phyloP scores from a whole-genome alignment of 2,113 vertebrate genomes.

The Telmatochromis sp. region DNA sequence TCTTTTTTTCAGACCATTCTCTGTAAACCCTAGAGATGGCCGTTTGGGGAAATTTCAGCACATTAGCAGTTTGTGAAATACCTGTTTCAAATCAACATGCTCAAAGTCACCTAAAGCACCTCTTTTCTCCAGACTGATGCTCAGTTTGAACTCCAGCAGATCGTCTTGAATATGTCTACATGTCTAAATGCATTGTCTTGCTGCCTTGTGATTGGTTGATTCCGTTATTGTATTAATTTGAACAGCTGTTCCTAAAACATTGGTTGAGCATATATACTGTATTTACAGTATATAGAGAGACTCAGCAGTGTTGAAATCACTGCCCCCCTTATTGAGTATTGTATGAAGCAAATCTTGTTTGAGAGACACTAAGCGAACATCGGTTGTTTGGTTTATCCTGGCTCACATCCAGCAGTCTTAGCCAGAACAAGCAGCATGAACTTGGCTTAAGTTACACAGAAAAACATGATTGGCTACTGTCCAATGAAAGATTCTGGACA shows the following conservation, averaged over 20 bases:
- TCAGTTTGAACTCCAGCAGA: not conserved
- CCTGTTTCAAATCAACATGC: not conserved
- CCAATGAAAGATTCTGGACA: slow-evolving; percentile 18
- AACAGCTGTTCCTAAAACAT: not conserved
- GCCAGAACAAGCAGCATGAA: slow-evolving; percentile 10
- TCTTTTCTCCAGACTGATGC: not conserved
- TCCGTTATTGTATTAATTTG: not conserved
- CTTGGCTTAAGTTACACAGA: slow-evolving; percentile 7
- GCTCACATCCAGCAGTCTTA: not conserved
- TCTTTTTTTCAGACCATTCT: not conserved
- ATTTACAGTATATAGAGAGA: not conserved
- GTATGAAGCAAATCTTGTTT: not conserved
- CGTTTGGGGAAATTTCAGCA: not conserved
- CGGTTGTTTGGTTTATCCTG: slow-evolving; percentile 12
- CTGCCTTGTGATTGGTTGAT: not conserved
- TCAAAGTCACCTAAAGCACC: not conserved
- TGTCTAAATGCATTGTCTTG: not conserved
- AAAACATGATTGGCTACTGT: slow-evolving; percentile 17
- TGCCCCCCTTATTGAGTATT: not conserved
- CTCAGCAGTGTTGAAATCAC: not conserved
- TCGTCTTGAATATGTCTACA: not conserved
- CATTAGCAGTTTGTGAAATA: not conserved
- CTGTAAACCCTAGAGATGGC: not conserved
- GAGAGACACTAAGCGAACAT: not conserved
- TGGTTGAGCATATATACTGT: not conserved